Percentiles rank a stretch among this genome's conserved stretches.
Conservation (phyloP, 2,797 vertebrate genomes). For the Thalassophryne amazonica region DNA sequence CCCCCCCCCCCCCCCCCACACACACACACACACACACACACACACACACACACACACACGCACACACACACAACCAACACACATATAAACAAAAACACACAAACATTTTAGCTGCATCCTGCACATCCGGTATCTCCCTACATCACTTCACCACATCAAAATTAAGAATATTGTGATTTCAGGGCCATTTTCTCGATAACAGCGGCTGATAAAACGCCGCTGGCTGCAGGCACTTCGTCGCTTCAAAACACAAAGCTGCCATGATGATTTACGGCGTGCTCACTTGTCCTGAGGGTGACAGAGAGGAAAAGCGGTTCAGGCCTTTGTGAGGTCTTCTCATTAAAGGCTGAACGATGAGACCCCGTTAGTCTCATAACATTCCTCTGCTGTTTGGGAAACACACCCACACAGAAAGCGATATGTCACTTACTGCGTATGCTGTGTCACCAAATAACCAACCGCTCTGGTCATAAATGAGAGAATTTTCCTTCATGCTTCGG, state of each 20-base stretch:
- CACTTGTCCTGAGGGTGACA: constrained; percentile 74
- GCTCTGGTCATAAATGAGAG: constrained; percentile 7
- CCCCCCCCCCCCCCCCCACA: no score
- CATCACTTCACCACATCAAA: constrained; percentile 43
- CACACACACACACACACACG: no score
- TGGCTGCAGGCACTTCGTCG: constrained; percentile 54
- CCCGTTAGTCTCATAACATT: constrained; percentile 75
- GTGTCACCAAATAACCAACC: constrained; percentile 55
- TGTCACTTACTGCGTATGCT: constrained; percentile 50
- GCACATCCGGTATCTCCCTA: constrained; percentile 29
- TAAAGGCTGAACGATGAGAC: constrained; percentile 74
- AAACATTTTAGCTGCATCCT: no score
- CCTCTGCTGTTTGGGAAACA: constrained; percentile 75
- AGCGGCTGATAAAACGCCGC: constrained; percentile 68
- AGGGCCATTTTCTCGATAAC: constrained; percentile 32
- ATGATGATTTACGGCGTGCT: constrained; percentile 75
- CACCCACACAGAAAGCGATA: constrained; percentile 68
- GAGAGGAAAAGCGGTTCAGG: constrained; percentile 62
- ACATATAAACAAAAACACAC: no score
- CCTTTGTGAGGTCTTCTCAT: constrained; percentile 73
- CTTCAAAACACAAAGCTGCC: constrained; percentile 75
- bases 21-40: no score
- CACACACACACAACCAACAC: no score
- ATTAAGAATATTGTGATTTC: constrained; percentile 48
- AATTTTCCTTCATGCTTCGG: no score